Conservation (phyloP, 2,888 invertebrate genomes). For the Philopedon plagiatum region DNA sequence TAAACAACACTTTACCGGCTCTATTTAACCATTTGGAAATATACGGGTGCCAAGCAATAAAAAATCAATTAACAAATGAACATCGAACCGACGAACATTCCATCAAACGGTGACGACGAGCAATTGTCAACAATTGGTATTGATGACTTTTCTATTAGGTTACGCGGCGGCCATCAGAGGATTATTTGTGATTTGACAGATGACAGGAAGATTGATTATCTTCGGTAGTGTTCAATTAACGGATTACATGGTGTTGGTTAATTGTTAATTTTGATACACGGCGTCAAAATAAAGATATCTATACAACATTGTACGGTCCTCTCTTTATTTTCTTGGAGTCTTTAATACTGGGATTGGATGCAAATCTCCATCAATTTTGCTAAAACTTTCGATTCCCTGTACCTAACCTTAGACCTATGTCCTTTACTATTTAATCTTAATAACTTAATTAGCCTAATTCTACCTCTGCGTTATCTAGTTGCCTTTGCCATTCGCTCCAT, state of each 20-base stretch:
- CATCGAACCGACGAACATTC: conserved; percentile 8
- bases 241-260: background rate
- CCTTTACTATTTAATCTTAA: no score
- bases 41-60: conserved; percentile 39
- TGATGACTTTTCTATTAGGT: conserved; percentile 42
- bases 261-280: no score
- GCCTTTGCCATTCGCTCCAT: no score
- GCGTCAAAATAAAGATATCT: no score
- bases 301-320: no score
- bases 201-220: conserved; percentile 39
- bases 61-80: conserved; percentile 43
- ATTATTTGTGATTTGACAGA: conserved; percentile 31
- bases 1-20: background rate
- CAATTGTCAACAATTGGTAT: conserved; percentile 38
- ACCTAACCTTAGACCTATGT: no score
- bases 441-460: no score
- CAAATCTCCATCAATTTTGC: no score
- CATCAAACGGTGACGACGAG: conserved; percentile 19
- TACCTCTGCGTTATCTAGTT: no score
- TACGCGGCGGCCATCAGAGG: background rate
- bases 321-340: no score
- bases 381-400: no score
- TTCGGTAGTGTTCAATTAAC: background rate
- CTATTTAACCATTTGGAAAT: background rate
- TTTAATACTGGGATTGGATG: no score